Evolutionary conservation across 2,797 vertebrate species (phyloP).

Genomic region (Bufotes viridis): DNA sequence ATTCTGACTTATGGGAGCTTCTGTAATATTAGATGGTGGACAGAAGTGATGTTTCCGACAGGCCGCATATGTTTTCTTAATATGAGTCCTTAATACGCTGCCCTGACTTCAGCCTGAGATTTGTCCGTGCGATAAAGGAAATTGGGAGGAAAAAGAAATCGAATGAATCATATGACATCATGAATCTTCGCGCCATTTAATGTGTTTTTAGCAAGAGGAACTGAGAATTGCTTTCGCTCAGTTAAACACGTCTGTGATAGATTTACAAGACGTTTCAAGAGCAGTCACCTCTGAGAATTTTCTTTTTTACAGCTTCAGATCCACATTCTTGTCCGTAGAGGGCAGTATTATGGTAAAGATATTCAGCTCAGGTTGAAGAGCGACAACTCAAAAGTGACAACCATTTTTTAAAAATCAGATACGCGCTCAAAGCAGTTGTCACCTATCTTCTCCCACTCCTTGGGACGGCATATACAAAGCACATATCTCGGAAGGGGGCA

Average conservation of each 20-base stretch:
- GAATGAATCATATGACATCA: conserved; percentile 1
- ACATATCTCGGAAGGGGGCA: no score
- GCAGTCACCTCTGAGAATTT: neutral
- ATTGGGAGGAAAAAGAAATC: conserved; percentile 1
- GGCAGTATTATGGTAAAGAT: neutral
- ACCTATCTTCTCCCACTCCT: neutral
- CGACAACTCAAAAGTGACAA: neutral
- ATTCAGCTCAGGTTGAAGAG: neutral
- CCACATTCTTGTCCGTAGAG: neutral
- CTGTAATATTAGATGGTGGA: neutral
- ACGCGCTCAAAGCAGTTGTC: neutral
- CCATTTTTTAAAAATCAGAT: neutral
- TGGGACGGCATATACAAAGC: neutral
- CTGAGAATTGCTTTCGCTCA: neutral
- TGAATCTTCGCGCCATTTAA: neutral
- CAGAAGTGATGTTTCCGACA: conserved; percentile 9
- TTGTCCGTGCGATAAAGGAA: conserved; percentile 23
- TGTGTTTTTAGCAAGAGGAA: conserved; percentile 5
- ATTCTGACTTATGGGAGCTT: neutral
- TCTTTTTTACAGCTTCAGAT: neutral
- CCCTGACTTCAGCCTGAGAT: conserved; percentile 26
- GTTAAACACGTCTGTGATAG: neutral
- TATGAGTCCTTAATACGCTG: neutral
- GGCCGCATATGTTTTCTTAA: conserved; percentile 17
- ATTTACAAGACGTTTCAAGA: neutral